Evolutionary conservation across 2,888 invertebrate species (phyloP).

Genomic region (Tetranychus piercei): DNA sequence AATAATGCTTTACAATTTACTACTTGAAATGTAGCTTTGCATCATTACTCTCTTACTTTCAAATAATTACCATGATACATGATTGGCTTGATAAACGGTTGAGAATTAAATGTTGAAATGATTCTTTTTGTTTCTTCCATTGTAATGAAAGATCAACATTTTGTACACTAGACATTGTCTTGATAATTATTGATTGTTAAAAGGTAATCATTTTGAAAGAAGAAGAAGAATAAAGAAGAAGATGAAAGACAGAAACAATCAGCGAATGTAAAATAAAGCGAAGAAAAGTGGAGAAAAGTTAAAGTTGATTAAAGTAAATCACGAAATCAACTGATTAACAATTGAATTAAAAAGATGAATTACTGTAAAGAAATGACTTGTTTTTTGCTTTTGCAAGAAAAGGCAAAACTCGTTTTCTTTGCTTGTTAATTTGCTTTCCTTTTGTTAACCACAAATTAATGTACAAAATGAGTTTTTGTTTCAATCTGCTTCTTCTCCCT

Average conservation of each 20-base stretch:
- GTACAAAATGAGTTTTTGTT: not conserved
- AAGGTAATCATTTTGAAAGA: too few relatives aligned
- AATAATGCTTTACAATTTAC: too few relatives aligned
- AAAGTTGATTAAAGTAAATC: not conserved
- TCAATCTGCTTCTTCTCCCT: not conserved
- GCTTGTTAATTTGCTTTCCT: not conserved
- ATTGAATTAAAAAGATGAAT: not conserved
- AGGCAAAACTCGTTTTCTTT: not conserved
- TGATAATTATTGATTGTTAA: too few relatives aligned
- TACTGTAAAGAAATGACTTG: not conserved
- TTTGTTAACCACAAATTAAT: not conserved
- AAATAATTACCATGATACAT: not conserved
- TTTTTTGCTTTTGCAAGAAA: not conserved
- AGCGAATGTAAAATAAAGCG: too few relatives aligned
- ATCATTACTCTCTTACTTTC: not conserved
- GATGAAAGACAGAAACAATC: too few relatives aligned
- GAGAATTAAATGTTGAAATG: not conserved
- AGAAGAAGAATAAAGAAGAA: too few relatives aligned
- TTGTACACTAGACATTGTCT: too few relatives aligned
- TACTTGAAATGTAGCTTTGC: too few relatives aligned
- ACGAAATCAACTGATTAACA: constrained; percentile 1
- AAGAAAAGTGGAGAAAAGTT: too few relatives aligned
- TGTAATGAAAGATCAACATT: not conserved
- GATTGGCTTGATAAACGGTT: not conserved
- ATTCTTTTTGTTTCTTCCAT: not conserved